Conservation (phyloP, 2,888 invertebrate genomes). For the Lydus trimaculatus region DNA sequence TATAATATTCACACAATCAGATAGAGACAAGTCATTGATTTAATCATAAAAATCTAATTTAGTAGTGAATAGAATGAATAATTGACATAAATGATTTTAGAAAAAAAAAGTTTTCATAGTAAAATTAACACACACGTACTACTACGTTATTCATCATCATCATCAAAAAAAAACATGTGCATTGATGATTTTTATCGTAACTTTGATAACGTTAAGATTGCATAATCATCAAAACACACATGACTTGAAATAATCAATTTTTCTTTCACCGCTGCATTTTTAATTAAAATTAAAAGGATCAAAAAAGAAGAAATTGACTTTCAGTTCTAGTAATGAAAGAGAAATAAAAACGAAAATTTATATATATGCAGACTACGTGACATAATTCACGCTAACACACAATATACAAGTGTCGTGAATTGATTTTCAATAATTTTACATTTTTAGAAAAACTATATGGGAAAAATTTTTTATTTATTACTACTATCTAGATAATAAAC, state of each 20-base stretch:
- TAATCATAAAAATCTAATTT: not conserved
- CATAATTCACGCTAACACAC: not conserved
- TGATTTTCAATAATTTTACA: not conserved
- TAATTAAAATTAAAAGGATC: too few species aligned
- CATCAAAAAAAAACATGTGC: not conserved
- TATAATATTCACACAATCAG: not conserved
- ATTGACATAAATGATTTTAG: too few species aligned
- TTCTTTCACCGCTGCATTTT: too few species aligned
- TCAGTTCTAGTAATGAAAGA: too few species aligned
- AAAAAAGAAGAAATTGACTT: not conserved
- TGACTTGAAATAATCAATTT: too few species aligned
- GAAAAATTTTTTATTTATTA: not conserved
- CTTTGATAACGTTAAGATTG: not conserved
- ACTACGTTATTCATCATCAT: too few species aligned
- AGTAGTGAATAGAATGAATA: not conserved
- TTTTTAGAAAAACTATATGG: not conserved
- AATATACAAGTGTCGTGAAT: not conserved
- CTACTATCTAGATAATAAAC: not conserved
- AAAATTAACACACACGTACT: not conserved
- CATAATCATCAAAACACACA: not conserved
- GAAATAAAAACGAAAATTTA: not conserved
- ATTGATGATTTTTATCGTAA: not conserved
- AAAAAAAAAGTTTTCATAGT: too few species aligned
- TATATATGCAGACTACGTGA: not conserved
- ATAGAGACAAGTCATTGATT: not conserved